Evolutionary conservation across 2,797 vertebrate species (phyloP).

Genomic region (Silurus aristotelis): DNA sequence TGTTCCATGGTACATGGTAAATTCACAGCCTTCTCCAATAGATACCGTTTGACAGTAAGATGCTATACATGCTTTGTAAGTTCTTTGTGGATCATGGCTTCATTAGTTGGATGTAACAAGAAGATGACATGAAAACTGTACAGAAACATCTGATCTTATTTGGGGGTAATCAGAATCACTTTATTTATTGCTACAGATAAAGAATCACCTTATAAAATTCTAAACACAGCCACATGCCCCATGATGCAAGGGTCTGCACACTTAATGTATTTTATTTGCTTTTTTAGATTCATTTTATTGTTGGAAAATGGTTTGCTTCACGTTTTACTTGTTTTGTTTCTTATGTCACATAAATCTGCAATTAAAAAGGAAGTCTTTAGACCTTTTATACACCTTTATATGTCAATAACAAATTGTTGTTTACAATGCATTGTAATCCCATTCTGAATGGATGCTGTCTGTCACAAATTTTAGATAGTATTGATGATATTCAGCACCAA

Average conservation of each 20-base stretch:
- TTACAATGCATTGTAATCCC: neutral
- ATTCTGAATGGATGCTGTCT: neutral
- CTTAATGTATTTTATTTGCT: neutral
- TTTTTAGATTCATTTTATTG: neutral
- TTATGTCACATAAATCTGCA: neutral
- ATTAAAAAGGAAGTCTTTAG: neutral
- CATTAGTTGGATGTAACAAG: neutral
- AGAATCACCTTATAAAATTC: neutral
- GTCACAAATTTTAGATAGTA: neutral
- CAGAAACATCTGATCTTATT: neutral
- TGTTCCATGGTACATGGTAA: neutral
- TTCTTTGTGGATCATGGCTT: neutral
- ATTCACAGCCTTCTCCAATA: neutral
- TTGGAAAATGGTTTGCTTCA: neutral
- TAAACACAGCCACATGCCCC: neutral
- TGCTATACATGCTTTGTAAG: neutral
- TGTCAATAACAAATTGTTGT: neutral
- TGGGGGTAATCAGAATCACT: neutral
- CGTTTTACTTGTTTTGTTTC: neutral
- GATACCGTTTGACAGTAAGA: neutral
- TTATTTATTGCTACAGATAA: neutral
- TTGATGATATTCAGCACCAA: constrained; percentile 22
- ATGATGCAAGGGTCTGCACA: neutral
- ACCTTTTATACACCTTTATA: neutral
- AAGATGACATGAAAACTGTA: neutral